Base-by-base conservation (phyloP, 2,113 vertebrate species). In the Indicator maculatus region DNA sequence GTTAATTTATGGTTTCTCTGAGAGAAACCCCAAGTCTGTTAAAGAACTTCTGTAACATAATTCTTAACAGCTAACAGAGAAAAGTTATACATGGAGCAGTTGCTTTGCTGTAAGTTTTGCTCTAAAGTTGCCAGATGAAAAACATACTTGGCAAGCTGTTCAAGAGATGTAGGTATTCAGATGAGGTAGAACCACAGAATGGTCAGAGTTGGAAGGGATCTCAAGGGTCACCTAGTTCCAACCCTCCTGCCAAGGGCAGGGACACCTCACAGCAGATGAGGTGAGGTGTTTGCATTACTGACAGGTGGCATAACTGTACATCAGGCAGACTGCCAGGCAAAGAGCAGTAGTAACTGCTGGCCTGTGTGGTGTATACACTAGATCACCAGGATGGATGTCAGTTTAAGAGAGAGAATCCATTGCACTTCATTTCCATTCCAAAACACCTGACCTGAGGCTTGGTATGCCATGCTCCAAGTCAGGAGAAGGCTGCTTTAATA, bases 351-450 rank as follows among this genome's bases (percentile, higher is more conserved):
- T 87, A 78, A 76, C 50, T 72, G 83, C 53, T 73, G 30, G 14
- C 63, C 83, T 8, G 53, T 45, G 21, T 64, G 53, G 76, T 88
- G 52, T 76, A 59, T 73, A 83, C 63, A 87, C 38, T 16, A 76
- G 67, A 89, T 80, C 77, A 80, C 52, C 36, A 20, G n/a, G 64
- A 66, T 44, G n/a, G 67, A 30, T 36, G 69, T 75, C 69, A 72
- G 74, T 82, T 95, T 84, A 73, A 36, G 36, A 36, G 36, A 36
- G 36, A 36, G 36, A 82, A 90, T 83, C 74, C 52, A 44, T 65
- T 94, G 81, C 23, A 78, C 92, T 81, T 86, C 33, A 55, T 67
- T 79, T 87, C 61, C 74, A 87, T 83, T 84, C 91, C 81, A 83
- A 69, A 92, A 65, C 53, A 52, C 1, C 7, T 86, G 83, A 86